Evolutionary conservation across 1,140 invertebrate genomes (phyloP), one percentile per base, ranked within the genome.

Genomic region (Drosophila parvula): DNA sequence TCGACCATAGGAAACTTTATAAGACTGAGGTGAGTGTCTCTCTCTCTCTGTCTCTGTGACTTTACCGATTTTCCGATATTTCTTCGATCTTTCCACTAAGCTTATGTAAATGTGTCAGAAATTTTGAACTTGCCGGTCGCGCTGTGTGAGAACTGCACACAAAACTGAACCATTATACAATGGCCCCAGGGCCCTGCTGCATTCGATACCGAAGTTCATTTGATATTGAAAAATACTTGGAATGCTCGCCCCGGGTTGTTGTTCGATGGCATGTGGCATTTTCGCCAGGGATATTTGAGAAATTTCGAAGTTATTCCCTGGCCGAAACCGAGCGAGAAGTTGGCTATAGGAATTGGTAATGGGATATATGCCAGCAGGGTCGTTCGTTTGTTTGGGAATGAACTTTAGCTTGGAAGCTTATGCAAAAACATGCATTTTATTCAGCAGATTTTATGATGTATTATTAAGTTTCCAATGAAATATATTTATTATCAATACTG

Each of bases 11-110:
- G 84, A 90, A 91, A 90, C 89, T 90, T 88, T 85, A 89, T 82
- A 91, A 91, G 89, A 91, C 89, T 91, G 89, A 91, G 89, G 89
- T 91, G 89, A 91, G 89, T 77, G 43, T 36, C 62, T n/a, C 43
- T 22, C 5, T 61, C 32, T 36, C 27, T 41, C 62, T n/a, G 18
- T 22, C 5, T 61, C 32, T 36, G 14, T 41, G 60, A 43, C 14
- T 43, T 11, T 40, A 7, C 22, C 51, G 18, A 50, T n/a, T n/a
- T 41, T 41, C n/a, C 36, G 4, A 34, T n/a, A 22, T 38, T 53
- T 36, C 18, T 53, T 36, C 18, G 32, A 53, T 53, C 58, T 48
- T 38, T 12, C 28, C 50, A 18, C 53, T 88, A 85, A 85, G 82
- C 82, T 86, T 86, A 86, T 82, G 83, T 86, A 82, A 88, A 84